Conservation (phyloP, 2,113 vertebrate genomes). For the human (Homo sapiens) region GRCh38 chr1:151459501-151460000, state of each 20-base stretch:
- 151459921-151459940: background rate
- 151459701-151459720: conserved; percentile 46
- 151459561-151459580: conserved; percentile 67
- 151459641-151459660: conserved; percentile 34
- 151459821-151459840: conserved; percentile 23
- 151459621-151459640: conserved; percentile 61
- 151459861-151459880: conserved; percentile 42
- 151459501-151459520: conserved; percentile 79
- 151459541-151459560: conserved; percentile 14
- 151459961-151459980: background rate
- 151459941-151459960: conserved; percentile 32
- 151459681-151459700: background rate
- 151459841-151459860: conserved; percentile 34
- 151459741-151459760: conserved; percentile 36
- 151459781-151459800: conserved; percentile 11
- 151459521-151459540: conserved; percentile 38
- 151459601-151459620: conserved; percentile 76
- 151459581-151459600: conserved; percentile 71
- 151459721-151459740: background rate
- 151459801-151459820: background rate
- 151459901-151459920: background rate
- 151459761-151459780: conserved; percentile 29
- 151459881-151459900: background rate
- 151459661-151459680: conserved; percentile 46
- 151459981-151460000: background rate